phyloP scores from a whole-genome alignment of 2,888 invertebrate species.

The Labia minor region DNA sequence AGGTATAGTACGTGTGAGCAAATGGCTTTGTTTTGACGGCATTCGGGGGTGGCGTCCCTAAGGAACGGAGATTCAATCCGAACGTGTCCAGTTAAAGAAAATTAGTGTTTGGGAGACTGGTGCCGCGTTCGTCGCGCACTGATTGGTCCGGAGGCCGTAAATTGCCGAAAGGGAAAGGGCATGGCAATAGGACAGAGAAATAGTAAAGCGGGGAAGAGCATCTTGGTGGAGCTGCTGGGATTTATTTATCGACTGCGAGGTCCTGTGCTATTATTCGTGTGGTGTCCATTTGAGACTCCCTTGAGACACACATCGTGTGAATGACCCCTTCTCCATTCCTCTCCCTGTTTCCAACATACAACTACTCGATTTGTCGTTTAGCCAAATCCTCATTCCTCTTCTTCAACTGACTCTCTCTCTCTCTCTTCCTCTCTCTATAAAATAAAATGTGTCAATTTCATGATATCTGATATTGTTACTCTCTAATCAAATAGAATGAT shows the following conservation, averaged over 20 bases:
- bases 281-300: not conserved
- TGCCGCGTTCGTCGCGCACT: slow-evolving; percentile 8
- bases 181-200: not conserved
- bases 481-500: too few relatives aligned
- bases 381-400: not conserved
- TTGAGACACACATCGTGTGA: not conserved
- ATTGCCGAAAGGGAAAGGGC: not conserved
- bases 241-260: not conserved
- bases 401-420: not conserved
- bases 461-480: too few relatives aligned
- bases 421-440: too few relatives aligned
- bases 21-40: not conserved
- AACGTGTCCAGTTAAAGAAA: slow-evolving; percentile 13
- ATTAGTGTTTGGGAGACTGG: not conserved
- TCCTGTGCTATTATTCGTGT: slow-evolving; percentile 7
- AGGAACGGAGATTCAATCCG: slow-evolving; percentile 2
- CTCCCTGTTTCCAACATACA: too few relatives aligned
- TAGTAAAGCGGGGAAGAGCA: not conserved
- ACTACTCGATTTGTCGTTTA: too few relatives aligned
- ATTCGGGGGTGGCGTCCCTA: not conserved
- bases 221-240: not conserved
- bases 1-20: not conserved
- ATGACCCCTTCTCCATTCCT: not conserved
- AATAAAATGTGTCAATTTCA: too few relatives aligned
- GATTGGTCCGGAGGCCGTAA: slow-evolving; percentile 1